Base-by-base conservation (phyloP, 2,113 vertebrate genomes). In the Chroicocephalus ridibundus region DNA sequence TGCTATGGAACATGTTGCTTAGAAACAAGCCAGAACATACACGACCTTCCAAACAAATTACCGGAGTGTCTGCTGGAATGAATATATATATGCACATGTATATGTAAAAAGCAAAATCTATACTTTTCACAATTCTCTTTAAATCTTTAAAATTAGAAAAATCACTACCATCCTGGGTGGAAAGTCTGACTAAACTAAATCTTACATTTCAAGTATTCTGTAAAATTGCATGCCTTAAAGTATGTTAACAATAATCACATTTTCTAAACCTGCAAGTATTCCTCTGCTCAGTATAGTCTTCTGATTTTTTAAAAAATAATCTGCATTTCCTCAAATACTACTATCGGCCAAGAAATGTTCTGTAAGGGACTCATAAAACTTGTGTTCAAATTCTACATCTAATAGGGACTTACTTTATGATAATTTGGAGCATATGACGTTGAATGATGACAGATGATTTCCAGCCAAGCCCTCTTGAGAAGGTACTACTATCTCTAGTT, bases 1-100 rank as follows among this genome's bases (percentile, higher is more conserved):
- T 90, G 89, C 96, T 85, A 27, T 82, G 78, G 95, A 91, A 90
- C 49, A 77, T 2, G 94, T 94, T 97, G 94, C 95, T 94, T 95
- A 94, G 97, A 47, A 94, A 97, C 96, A 69, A 95, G 75, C 18
- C 61, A 95, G 96, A 91, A 85, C 38, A 87, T 54, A 91, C 65
- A 93, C 14, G 1, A 82, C 31, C 26, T 74, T 87, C 70, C 74
- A 61, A 93, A 94, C 66, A 90, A 71, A 68, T 76, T 52, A 68
- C 44, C 2, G 0, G 8, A 52, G 72, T 18, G 49, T 69, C 91
- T 94, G 65, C 74, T 76, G 83, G 69, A 61, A 69, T 70, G 17
- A 88, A 82, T 24, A 69, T 13, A 65, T 15, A 44, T 12, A 47
- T 22, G 10, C 8, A 42, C 27, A 27, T 12, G 7, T 14, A 31